Evolutionary conservation across 2,888 invertebrate species (phyloP).

Genomic region (Pegoplata infirma): DNA sequence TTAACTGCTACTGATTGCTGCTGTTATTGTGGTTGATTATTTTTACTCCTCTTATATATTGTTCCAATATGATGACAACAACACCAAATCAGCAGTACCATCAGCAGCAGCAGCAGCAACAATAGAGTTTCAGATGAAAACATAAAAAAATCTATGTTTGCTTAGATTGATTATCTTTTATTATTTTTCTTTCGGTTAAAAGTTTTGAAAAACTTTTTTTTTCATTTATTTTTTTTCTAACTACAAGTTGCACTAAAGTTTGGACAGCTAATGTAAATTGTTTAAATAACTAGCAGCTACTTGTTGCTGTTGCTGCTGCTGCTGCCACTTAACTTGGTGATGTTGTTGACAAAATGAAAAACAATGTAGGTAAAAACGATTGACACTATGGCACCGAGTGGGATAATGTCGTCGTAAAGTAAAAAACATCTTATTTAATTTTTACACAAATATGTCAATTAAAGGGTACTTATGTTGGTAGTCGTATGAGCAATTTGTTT

Average conservation of each 20-base stretch:
- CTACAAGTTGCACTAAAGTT: constrained; percentile 34
- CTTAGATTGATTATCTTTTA: constrained; percentile 56
- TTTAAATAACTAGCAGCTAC: constrained; percentile 25
- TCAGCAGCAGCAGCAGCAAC: constrained; percentile 15
- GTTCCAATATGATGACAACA: constrained; percentile 32
- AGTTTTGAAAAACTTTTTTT: constrained; percentile 3
- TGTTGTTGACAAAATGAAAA: constrained; percentile 34
- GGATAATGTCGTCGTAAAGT: too few species aligned
- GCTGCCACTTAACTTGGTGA: constrained; percentile 22
- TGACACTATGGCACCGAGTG: constrained; percentile 15
- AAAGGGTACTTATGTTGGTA: too few species aligned
- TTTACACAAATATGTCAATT: too few species aligned
- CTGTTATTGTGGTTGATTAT: neutral
- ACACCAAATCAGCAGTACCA: constrained; percentile 7
- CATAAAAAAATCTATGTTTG: constrained; percentile 45
- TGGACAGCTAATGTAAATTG: constrained; percentile 30
- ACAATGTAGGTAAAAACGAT: neutral
- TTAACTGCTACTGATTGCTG: constrained; percentile 21
- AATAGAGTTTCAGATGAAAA: constrained; percentile 18
- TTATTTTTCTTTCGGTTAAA: constrained; percentile 3
- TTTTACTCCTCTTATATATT: neutral
- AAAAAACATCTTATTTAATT: too few species aligned
- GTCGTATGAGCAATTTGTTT: too few species aligned
- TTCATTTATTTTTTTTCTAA: constrained; percentile 13
- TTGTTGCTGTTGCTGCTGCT: constrained; percentile 40